Evolutionary conservation across 2,888 invertebrate genomes (phyloP).

Genomic region (Hetaerina titia): DNA sequence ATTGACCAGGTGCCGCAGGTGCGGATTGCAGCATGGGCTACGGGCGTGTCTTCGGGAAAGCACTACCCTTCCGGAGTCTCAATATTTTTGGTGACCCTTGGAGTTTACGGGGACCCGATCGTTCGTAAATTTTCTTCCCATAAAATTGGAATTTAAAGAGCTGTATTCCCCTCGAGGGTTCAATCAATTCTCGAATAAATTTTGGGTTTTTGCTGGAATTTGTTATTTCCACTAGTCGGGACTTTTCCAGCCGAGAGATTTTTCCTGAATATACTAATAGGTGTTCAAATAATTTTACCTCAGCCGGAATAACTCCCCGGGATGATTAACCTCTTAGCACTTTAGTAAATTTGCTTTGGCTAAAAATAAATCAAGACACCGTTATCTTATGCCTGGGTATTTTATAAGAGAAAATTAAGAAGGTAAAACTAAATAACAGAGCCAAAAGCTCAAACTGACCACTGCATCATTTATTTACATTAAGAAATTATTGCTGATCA

Average conservation of each 20-base stretch:
- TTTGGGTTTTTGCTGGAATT: background rate
- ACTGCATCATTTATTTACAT: too few relatives aligned
- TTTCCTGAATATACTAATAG: too few relatives aligned
- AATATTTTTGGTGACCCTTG: conserved; percentile 1
- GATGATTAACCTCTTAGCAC: too few relatives aligned
- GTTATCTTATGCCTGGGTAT: too few relatives aligned
- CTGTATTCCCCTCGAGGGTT: background rate
- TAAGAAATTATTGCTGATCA: too few relatives aligned
- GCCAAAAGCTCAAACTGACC: too few relatives aligned
- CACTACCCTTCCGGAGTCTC: background rate
- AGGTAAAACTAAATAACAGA: too few relatives aligned
- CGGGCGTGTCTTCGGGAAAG: background rate
- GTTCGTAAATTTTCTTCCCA: background rate
- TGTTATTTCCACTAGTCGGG: background rate
- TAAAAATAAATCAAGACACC: too few relatives aligned
- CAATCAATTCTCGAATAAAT: background rate
- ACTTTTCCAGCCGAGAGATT: background rate
- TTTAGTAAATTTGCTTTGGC: too few relatives aligned
- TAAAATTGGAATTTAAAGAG: background rate
- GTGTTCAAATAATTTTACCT: too few relatives aligned
- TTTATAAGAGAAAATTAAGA: too few relatives aligned
- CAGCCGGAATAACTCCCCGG: too few relatives aligned
- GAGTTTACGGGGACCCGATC: background rate
- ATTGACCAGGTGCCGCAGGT: background rate
- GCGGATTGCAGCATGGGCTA: background rate